These are phyloP conservation scores for Agrotis ipsilon DNA, from an alignment of 2,888 invertebrate genomes.

Conservation along the genomic window DNA sequence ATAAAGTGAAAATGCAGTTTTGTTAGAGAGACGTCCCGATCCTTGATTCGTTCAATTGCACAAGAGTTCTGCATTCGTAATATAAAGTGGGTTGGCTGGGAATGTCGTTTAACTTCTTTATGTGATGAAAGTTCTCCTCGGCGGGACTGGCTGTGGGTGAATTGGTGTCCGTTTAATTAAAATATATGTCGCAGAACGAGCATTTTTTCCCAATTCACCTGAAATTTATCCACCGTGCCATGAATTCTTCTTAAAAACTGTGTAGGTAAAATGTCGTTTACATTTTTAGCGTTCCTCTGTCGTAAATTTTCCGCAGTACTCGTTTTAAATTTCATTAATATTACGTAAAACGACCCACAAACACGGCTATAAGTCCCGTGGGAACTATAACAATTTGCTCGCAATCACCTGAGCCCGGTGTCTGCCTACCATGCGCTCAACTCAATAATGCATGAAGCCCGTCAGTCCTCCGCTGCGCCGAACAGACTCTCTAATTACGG, in stretches of 20 bases:
- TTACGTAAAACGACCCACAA: slow-evolving; percentile 68
- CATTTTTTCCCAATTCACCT: slow-evolving; percentile 29
- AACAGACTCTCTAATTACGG: slow-evolving; percentile 82
- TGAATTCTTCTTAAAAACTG: slow-evolving; percentile 34
- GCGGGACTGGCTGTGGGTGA: slow-evolving; percentile 55
- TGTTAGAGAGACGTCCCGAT: slow-evolving; percentile 66
- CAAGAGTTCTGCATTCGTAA: slow-evolving; percentile 75
- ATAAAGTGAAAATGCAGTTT: slow-evolving; percentile 70
- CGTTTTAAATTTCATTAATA: slow-evolving; percentile 65
- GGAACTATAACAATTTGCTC: slow-evolving; percentile 84
- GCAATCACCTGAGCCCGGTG: slow-evolving; percentile 77
- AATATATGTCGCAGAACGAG: slow-evolving; percentile 44
- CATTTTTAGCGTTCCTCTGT: slow-evolving; percentile 31
- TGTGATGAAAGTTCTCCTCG: slow-evolving; percentile 69
- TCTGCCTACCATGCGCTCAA: slow-evolving; percentile 72
- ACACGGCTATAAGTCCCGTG: slow-evolving; percentile 77
- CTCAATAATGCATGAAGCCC: slow-evolving; percentile 86
- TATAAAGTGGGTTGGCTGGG: slow-evolving; percentile 69
- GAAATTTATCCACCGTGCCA: slow-evolving; percentile 15
- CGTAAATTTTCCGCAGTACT: slow-evolving; percentile 35
- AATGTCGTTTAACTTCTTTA: slow-evolving; percentile 75
- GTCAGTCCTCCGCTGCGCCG: slow-evolving; percentile 75
- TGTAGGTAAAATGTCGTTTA: slow-evolving; percentile 33
- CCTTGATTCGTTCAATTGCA: slow-evolving; percentile 70
- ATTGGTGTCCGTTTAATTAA: slow-evolving; percentile 56